Conservation (phyloP, 2,888 invertebrate genomes). For the Oligia latruncula region DNA sequence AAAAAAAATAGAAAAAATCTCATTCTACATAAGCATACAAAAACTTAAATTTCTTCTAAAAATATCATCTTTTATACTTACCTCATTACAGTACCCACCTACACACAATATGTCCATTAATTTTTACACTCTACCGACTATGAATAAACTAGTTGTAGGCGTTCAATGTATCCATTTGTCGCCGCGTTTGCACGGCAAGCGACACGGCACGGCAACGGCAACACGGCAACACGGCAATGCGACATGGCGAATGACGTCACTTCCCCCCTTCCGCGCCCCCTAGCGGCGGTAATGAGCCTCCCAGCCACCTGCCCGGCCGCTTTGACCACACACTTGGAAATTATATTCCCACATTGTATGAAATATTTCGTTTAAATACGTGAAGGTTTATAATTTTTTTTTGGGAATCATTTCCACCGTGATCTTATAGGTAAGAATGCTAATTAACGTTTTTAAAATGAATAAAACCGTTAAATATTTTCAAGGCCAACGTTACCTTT, state of each 20-base stretch:
- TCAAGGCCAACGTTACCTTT: background rate
- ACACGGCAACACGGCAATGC: constrained; percentile 78
- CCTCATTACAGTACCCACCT: background rate
- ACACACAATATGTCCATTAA: background rate
- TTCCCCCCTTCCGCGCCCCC: constrained; percentile 48
- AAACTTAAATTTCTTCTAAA: background rate
- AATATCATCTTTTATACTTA: background rate
- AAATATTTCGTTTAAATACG: constrained; percentile 31
- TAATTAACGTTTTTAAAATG: background rate
- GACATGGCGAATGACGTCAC: constrained; percentile 81
- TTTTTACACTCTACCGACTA: constrained; percentile 1
- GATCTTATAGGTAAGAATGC: background rate
- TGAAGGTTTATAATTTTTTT: constrained; percentile 9
- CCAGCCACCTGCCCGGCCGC: constrained; percentile 65
- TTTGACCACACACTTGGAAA: constrained; percentile 72
- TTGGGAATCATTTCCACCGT: background rate
- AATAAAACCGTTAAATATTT: background rate
- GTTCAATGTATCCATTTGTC: constrained; percentile 43
- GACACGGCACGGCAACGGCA: constrained; percentile 58
- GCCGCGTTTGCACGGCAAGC: constrained; percentile 38
- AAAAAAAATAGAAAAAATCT: background rate
- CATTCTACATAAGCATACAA: background rate
- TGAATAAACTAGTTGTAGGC: constrained; percentile 40
- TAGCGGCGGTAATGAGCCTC: constrained; percentile 71
- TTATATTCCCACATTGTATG: constrained; percentile 60